phyloP scores from a whole-genome alignment of 1,140 invertebrate genomes.

The Paraescarpia echinospica region DNA sequence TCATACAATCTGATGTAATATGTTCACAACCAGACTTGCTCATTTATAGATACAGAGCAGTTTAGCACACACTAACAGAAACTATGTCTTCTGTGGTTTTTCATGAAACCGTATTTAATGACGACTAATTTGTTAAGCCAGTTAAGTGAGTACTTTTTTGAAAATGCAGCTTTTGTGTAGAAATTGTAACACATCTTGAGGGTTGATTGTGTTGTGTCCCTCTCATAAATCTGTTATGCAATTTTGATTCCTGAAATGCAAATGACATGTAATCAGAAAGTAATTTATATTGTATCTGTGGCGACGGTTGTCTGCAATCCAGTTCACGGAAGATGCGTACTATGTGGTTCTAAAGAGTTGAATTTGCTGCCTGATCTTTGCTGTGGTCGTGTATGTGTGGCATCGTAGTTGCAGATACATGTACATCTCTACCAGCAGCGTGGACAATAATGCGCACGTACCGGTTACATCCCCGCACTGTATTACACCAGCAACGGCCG shows the following conservation, averaged over 20 bases:
- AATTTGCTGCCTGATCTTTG: not conserved
- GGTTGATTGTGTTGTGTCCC: not conserved
- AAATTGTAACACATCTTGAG: not conserved
- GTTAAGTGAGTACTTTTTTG: not conserved
- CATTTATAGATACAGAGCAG: not conserved
- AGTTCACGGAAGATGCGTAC: not conserved
- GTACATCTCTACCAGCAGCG: not conserved
- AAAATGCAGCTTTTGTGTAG: not conserved
- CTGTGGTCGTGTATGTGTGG: not conserved
- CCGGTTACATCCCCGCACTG: not conserved
- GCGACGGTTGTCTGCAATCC: not conserved
- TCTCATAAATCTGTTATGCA: not conserved
- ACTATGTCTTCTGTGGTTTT: not conserved
- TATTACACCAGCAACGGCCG: not conserved
- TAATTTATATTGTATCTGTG: not conserved
- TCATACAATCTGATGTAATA: not conserved
- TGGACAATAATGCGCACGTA: not conserved
- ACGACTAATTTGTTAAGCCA: not conserved
- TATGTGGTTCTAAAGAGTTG: not conserved
- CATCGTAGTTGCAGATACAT: not conserved
- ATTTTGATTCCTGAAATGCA: not conserved
- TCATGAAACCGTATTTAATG: not conserved
- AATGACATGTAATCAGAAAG: not conserved
- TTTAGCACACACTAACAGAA: not conserved
- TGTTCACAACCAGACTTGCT: not conserved